Base-by-base conservation (phyloP, 2,797 vertebrate species). In the Mallotus villosus region DNA sequence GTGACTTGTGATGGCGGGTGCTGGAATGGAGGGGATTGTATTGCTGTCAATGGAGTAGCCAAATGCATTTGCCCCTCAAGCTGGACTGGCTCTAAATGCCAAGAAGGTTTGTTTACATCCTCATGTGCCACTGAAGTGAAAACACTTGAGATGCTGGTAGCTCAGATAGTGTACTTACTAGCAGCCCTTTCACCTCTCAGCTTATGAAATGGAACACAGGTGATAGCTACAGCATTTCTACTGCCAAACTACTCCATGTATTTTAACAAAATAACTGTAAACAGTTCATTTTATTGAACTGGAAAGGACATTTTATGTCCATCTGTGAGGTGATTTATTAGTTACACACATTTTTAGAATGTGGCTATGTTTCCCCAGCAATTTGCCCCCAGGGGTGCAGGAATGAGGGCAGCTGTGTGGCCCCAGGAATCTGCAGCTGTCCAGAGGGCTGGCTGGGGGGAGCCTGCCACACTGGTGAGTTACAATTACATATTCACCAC, bases 391-490 rank as follows among this genome's bases (percentile, higher is more conserved):
- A 95, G 77, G 94, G 94, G 78, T 96, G 95, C 63, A 88, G 83
- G 65, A 95, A 95, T 68, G 94, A 93, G n/a, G 94, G 94, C 19
- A 75, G 88, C 81, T 96, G 94, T 66, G 89, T 95, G 86, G 93
- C 93, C 79, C 95, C 94, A 72, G 95, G 94, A 89, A 94, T 95
- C 90, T 95, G 95, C 87, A 96, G 93, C 92, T 96, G 95, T 89
- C 90, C 81, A 1, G 93, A 94, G 57, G 95, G 94, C 74, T 96
- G 95, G 94, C 78, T 95, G 1, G 94, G 95, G 3, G 94, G 93
- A 12, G 94, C 94, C 51, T 96, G 94, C 77, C 94, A 96, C 76
- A 92, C 89, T 16, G 94, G 95, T 96, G 86, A 91, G 88, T 67
- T 67, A 59, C 57, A 59, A 17, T n/a, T 5, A 57, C 21, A 51